Evolutionary conservation across 2,113 vertebrate species (phyloP), one percentile per base, ranked within the genome.

Genomic region (Anser cygnoides): DNA sequence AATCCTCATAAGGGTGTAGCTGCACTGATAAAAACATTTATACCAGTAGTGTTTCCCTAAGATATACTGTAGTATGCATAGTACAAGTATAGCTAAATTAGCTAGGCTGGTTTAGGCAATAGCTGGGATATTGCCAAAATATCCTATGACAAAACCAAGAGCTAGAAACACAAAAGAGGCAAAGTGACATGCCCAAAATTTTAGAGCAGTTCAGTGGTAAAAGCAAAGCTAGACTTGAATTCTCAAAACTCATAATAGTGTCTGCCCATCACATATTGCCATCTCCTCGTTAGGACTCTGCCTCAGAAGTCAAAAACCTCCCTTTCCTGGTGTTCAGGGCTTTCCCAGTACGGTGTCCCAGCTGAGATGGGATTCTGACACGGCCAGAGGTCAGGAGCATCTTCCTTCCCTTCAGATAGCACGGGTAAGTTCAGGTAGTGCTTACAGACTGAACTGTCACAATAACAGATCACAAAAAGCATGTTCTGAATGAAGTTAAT

Each of bases 371-470:
- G 25, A 78, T 65, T 89, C 76, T 54, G 43, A 54, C 31, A 44
- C 2, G 3, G 13, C 6, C 15, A 74, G 26, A 59, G 43, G 35
- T 70, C 43, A 55, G n/a, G 10, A 89, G 49, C 0, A 0, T 5
- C 65, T 66, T 57, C 13, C 25, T 75, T 37, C 22, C 14, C 9
- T 73, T 91, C 55, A 33, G 57, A 29, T 17, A 61, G 9, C 11
- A 15, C 11, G 6, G 26, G 23, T 54, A 63, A 52, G n/a, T 37
- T 46, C 44, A 74, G 11, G 20, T 54, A 28, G n/a, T 1, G 5
- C 57, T 87, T 79, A 55, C 12, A 71, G 37, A 71, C 25, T 28
- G 16, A 66, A 52, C 12, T 71, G 26, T 55, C 43, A 44, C 26
- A 68, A 15, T 49, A 76, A 35, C 17, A 59, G 21, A 72, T 52